These are phyloP conservation scores for Marcusenius ussheri DNA, from an alignment of 2,113 vertebrate genomes.

Conservation along the genomic window DNA sequence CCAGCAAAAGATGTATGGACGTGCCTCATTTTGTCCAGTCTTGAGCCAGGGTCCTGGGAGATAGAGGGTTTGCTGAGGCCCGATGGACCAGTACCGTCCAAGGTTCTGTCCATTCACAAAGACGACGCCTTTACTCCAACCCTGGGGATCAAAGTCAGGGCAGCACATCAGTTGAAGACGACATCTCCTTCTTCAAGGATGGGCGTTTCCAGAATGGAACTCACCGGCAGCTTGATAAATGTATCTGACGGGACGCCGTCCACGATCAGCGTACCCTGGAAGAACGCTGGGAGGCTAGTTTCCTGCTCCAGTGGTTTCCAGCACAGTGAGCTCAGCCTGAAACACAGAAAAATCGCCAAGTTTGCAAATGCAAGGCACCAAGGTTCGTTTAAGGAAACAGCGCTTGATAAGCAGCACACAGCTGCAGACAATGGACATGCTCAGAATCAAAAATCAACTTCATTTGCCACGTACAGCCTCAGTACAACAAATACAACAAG, in stretches of 20 bases:
- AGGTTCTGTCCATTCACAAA: conserved; percentile 81
- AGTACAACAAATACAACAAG: background rate
- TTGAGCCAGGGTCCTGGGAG: conserved; percentile 78
- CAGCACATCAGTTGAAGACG: background rate
- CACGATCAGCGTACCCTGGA: conserved; percentile 62
- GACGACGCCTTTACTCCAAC: conserved; percentile 82
- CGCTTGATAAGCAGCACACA: background rate
- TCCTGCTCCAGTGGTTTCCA: conserved; percentile 62
- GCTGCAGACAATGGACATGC: background rate
- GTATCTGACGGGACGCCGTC: conserved; percentile 68
- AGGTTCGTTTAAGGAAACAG: background rate
- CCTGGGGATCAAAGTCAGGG: conserved; percentile 50
- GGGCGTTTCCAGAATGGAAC: background rate
- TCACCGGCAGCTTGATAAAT: conserved; percentile 74
- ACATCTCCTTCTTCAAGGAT: background rate
- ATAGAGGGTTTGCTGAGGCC: conserved; percentile 82
- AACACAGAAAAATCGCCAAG: conserved; percentile 5
- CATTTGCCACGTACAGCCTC: background rate
- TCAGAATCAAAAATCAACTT: background rate
- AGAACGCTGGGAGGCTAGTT: conserved; percentile 65
- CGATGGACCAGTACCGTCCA: conserved; percentile 82
- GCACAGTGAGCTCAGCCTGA: conserved; percentile 51
- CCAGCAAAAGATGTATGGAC: background rate
- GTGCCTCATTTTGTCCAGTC: conserved; percentile 77
- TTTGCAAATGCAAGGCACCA: background rate